Evolutionary conservation across 2,113 vertebrate species (phyloP).

Genomic region (Amblyornis subalaris): DNA sequence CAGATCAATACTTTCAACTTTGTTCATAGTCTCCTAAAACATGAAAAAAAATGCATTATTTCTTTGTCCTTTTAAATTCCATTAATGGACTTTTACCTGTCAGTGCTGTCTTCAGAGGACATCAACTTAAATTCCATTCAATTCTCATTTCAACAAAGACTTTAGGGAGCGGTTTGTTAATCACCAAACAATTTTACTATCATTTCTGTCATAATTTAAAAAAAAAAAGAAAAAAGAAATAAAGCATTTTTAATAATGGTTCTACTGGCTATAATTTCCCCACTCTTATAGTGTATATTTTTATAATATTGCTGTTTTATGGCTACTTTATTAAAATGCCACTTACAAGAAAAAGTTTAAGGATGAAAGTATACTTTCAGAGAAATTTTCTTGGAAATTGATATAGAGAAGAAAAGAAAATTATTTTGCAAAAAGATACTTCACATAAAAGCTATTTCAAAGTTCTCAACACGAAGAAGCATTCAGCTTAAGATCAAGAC

Average conservation of each 20-base stretch:
- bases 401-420: neutral
- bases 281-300: neutral
- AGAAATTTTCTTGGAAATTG: neutral
- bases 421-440: neutral
- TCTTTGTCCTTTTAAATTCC: neutral
- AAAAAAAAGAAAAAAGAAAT: neutral
- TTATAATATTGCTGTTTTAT: neutral
- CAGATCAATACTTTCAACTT: neutral
- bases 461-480: neutral
- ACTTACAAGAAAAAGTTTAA: neutral
- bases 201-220: neutral
- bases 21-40: neutral
- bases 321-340: neutral
- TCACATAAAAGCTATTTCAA: neutral
- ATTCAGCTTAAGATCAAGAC: neutral
- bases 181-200: neutral
- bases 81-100: neutral
- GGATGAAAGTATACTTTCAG: neutral
- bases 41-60: neutral
- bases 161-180: neutral
- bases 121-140: neutral
- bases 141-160: neutral
- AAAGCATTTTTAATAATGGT: neutral
- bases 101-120: neutral
- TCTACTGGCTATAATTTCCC: neutral